Base-by-base conservation (phyloP, 2,797 vertebrate species). In the Pangasius sanitwongsei region DNA sequence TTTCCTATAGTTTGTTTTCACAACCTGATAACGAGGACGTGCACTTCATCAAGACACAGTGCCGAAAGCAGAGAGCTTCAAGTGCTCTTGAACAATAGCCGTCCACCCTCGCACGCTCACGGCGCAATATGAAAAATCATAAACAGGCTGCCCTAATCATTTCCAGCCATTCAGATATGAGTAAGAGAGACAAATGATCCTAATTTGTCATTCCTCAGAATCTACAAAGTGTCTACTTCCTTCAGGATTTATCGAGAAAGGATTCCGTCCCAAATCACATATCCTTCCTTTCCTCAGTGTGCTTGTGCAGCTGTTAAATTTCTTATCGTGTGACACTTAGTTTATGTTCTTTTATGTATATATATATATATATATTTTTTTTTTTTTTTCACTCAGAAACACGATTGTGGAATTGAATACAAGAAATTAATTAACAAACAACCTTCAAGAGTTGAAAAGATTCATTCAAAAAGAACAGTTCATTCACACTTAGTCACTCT, bases 1-100 rank as follows among this genome's bases (percentile, higher is more conserved):
- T 81, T 93, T 93, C 92, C 80, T 72, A 90, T 87, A 90, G 86
- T 41, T 90, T 89, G 84, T 87, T 91, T 87, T 89, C 83, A 61
- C 53, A 86, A 84, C 86, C 91, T 25, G 80, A 88, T 87, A 85
- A 89, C 82, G 50, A 89, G 89, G 86, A 90, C 85, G 83, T 84
- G 59, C 81, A 91, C 82, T 91, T 89, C 89, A 69, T 87, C 57
- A 44, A 28, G 80, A 92, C 89, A 82, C 11, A 9, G 50, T 80
- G 77, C 77, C 18, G 16, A 80, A 82, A 31, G 88, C 86, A 91
- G 92, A 88, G 91, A 94, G 31, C 28, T 69, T 85, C 86, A 69
- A 90, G 59, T 44, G 25, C 72, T 55, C 72, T 55, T 6, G 61
- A 87, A 91, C 89, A 91, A 91, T 90, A 70, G 87, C 25, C 84